Evolutionary conservation across 2,113 vertebrate species (phyloP).

Genomic region (Oncorhynchus mykiss): DNA sequence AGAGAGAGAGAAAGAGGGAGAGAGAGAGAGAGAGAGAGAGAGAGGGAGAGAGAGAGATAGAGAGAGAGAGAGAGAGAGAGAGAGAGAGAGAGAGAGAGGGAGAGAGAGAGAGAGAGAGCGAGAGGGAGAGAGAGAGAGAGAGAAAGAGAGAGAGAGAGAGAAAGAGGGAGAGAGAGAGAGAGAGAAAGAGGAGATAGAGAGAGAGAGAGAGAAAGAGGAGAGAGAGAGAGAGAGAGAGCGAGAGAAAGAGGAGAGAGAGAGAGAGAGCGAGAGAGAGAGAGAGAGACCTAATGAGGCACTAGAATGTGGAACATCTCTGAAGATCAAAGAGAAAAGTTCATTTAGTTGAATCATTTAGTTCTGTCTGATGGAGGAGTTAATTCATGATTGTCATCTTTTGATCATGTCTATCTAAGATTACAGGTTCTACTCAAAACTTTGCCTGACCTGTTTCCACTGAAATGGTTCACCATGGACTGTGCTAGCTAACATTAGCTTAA

Average conservation of each 20-base stretch:
- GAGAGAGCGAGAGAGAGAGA: slow-evolving; percentile 57
- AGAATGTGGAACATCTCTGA: slow-evolving; percentile 59
- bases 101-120: too few relatives aligned
- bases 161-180: slow-evolving; percentile 44
- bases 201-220: too few relatives aligned
- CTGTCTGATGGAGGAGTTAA: slow-evolving; percentile 66
- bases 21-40: slow-evolving; percentile 44
- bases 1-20: background rate
- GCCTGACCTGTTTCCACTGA: too few relatives aligned
- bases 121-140: too few relatives aligned
- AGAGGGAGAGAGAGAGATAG: slow-evolving; percentile 40
- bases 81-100: slow-evolving; percentile 6
- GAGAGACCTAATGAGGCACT: slow-evolving; percentile 50
- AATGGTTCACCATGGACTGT: too few relatives aligned
- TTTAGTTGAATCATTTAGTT: slow-evolving; percentile 60
- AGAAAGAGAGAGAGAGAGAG: slow-evolving; percentile 24
- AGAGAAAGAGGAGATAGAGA: slow-evolving; percentile 47
- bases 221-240: slow-evolving; percentile 28
- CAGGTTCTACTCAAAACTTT: too few relatives aligned
- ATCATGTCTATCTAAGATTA: slow-evolving; percentile 48
- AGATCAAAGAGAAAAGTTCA: slow-evolving; percentile 60
- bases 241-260: background rate
- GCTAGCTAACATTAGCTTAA: too few relatives aligned
- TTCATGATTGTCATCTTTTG: slow-evolving; percentile 65
- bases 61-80: too few relatives aligned